Conservation (phyloP, 2,797 vertebrate genomes). For the Crocodylus rhombifer region DNA sequence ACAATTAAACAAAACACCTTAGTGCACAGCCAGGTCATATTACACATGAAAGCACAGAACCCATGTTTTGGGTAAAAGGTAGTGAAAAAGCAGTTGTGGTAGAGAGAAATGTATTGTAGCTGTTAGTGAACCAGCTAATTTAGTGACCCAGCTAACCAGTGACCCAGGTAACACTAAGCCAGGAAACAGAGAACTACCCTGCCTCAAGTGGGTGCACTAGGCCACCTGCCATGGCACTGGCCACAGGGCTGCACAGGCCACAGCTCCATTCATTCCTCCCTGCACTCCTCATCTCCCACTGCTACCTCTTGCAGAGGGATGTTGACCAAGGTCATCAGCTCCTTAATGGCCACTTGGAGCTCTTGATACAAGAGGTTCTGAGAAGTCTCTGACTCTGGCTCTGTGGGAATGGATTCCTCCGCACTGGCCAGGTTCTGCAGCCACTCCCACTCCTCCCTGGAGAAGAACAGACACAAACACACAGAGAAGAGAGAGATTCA, state of each 20-base stretch:
- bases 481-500: accelerated
- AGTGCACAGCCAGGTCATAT: neutral
- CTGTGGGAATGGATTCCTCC: constrained; percentile 82
- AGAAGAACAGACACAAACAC: neutral
- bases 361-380: constrained; percentile 88
- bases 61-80: neutral
- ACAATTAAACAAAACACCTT: neutral
- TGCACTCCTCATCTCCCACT: neutral
- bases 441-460: constrained; percentile 95
- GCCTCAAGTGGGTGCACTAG: no score
- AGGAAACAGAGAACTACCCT: neutral
- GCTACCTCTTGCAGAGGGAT: constrained; percentile 88
- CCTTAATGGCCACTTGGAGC: constrained; percentile 86
- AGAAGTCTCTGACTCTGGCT: constrained; percentile 81
- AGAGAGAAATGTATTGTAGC: neutral
- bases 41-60: neutral
- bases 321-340: constrained; percentile 89
- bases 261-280: neutral
- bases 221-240: neutral
- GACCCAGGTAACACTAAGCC: neutral
- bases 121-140: no score
- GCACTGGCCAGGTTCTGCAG: constrained; percentile 86
- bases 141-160: no score
- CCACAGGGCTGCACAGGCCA: accelerated
- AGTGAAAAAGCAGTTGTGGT: neutral